phyloP scores from a whole-genome alignment of 1,140 invertebrate genomes.

The Oncopodura yosiiana region DNA sequence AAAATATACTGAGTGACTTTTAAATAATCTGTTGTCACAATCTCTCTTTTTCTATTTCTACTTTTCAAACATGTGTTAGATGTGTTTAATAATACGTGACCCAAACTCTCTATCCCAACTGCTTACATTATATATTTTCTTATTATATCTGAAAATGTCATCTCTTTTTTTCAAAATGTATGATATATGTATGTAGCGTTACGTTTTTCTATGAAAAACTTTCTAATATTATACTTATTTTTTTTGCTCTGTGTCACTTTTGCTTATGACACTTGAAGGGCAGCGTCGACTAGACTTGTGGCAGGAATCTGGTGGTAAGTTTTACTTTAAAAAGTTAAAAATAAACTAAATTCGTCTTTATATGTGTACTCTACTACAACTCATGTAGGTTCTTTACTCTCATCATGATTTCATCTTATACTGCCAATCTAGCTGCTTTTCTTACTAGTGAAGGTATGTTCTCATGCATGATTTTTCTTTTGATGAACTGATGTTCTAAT shows the following conservation, averaged over 20 bases:
- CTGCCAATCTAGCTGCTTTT: constrained; percentile 53
- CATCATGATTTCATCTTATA: constrained; percentile 72
- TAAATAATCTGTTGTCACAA: too few relatives aligned
- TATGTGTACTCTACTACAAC: too few relatives aligned
- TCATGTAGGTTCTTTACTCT: constrained; percentile 58
- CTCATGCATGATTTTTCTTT: too few relatives aligned
- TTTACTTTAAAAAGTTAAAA: too few relatives aligned
- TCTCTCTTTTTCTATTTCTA: too few relatives aligned
- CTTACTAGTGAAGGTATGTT: constrained; percentile 49
- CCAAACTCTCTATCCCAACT: too few relatives aligned
- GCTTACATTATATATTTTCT: neutral
- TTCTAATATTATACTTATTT: neutral
- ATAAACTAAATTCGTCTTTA: too few relatives aligned
- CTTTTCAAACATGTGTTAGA: too few relatives aligned
- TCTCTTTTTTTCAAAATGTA: neutral
- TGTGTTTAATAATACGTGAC: too few relatives aligned
- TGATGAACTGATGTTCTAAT: too few relatives aligned
- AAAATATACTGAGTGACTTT: too few relatives aligned
- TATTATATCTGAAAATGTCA: neutral
- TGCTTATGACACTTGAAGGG: constrained; percentile 29
- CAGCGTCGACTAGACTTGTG: constrained; percentile 47
- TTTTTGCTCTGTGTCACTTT: neutral
- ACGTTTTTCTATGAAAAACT: neutral
- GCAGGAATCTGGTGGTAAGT: constrained; percentile 57
- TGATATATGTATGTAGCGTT: too few relatives aligned